These are phyloP conservation scores for Spea bombifrons DNA, from an alignment of 2,113 vertebrate genomes.

Conservation along the genomic window DNA sequence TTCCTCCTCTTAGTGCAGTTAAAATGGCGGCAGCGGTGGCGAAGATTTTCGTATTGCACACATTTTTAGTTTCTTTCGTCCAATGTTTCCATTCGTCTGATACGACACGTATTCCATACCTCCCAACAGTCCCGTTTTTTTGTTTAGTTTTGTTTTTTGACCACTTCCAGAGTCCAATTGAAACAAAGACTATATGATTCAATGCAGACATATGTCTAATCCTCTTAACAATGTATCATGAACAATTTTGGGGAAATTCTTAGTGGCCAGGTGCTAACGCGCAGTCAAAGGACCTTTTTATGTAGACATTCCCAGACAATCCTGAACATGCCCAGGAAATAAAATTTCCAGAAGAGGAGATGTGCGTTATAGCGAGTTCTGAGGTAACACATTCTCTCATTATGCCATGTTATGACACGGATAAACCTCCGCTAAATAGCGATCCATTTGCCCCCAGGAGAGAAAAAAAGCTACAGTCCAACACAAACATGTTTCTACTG, in stretches of 20 bases:
- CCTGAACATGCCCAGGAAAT: conserved; percentile 62
- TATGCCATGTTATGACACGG: conserved; percentile 71
- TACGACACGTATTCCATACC: too few relatives aligned
- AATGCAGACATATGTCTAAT: too few relatives aligned
- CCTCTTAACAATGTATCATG: not conserved
- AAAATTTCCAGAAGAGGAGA: conserved; percentile 57
- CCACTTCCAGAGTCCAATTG: too few relatives aligned
- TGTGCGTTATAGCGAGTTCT: conserved; percentile 57
- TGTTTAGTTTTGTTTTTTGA: too few relatives aligned
- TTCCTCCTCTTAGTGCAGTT: too few relatives aligned
- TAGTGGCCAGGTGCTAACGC: conserved; percentile 61
- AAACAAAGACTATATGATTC: too few relatives aligned
- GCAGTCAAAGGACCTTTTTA: conserved; percentile 63
- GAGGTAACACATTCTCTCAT: conserved; percentile 59
- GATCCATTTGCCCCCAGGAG: conserved; percentile 54
- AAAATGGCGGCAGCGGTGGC: too few relatives aligned
- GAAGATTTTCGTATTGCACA: too few relatives aligned
- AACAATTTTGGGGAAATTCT: conserved; percentile 43
- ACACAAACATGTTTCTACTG: conserved; percentile 55
- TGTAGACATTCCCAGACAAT: conserved; percentile 67
- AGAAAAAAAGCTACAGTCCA: conserved; percentile 48
- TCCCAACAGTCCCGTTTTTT: too few relatives aligned
- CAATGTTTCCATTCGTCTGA: too few relatives aligned
- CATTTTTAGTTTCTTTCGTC: too few relatives aligned
- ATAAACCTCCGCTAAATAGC: conserved; percentile 62